Evolutionary conservation across 1,140 invertebrate species (phyloP).

Genomic region (Drosophila bocki): DNA sequence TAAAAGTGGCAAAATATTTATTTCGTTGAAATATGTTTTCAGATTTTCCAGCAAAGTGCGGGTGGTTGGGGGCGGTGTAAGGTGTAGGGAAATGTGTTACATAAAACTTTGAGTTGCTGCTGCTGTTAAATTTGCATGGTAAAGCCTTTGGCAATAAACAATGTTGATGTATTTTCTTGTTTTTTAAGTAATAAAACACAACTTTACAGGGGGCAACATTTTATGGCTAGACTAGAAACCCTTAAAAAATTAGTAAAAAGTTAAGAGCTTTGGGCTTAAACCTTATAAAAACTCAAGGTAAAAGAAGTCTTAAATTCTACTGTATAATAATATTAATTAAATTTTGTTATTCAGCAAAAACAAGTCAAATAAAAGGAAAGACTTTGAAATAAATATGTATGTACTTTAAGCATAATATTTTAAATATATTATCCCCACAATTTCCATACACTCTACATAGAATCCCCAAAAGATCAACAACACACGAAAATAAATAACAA

Average conservation of each 20-base stretch:
- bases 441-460: not conserved
- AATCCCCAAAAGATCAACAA: constrained; percentile 6
- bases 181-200: constrained; percentile 8
- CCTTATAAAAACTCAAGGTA: not conserved
- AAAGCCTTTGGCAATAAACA: constrained; percentile 16
- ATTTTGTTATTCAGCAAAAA: not conserved
- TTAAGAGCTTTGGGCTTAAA: not conserved
- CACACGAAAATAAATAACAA: constrained; percentile 13
- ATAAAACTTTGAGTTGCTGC: constrained; percentile 13
- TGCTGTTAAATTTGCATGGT: constrained; percentile 20
- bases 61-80: not conserved
- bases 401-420: not conserved
- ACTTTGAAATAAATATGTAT: not conserved
- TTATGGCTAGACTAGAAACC: not conserved
- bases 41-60: constrained; percentile 2
- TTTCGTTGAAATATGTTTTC: constrained; percentile 53
- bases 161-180: constrained; percentile 9
- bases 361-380: too few relatives aligned
- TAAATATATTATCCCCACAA: constrained; percentile 10
- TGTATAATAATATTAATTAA: not conserved
- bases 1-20: constrained; percentile 55
- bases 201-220: not conserved
- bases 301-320: not conserved
- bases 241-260: constrained; percentile 1
- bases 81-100: constrained; percentile 7